Conservation (phyloP, 2,888 invertebrate genomes). For the Sesia apiformis region DNA sequence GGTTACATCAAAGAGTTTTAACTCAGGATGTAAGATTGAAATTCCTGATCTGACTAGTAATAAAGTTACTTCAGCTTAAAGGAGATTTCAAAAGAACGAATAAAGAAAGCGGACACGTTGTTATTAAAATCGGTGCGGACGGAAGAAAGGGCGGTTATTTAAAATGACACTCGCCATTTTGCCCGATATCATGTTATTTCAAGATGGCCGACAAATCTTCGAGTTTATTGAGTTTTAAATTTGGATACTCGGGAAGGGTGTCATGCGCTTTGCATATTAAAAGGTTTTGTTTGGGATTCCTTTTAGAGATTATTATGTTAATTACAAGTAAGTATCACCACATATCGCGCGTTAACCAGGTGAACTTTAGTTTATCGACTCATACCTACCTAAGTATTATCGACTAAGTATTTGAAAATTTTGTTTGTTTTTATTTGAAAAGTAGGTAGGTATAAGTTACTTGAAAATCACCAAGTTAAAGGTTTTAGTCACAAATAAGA, state of each 20-base stretch:
- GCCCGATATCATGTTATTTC: slow-evolving; percentile 26
- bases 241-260: slow-evolving; percentile 23
- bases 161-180: slow-evolving; percentile 43
- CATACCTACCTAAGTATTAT: too few relatives aligned
- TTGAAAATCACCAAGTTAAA: too few relatives aligned
- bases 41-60: slow-evolving; percentile 72
- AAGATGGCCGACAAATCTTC: slow-evolving; percentile 46
- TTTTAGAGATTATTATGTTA: not conserved
- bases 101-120: slow-evolving; percentile 56
- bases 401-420: too few relatives aligned
- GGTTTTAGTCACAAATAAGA: too few relatives aligned
- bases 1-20: slow-evolving; percentile 58
- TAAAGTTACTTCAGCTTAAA: slow-evolving; percentile 62
- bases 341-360: too few relatives aligned
- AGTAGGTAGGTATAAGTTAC: too few relatives aligned
- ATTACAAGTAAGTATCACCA: slow-evolving; percentile 11
- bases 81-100: slow-evolving; percentile 62
- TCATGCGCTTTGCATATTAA: not conserved
- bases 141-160: slow-evolving; percentile 47
- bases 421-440: too few relatives aligned
- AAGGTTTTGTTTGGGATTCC: not conserved
- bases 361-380: too few relatives aligned
- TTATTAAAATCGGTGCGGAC: slow-evolving; percentile 55
- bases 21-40: slow-evolving; percentile 70
- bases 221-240: slow-evolving; percentile 51